Evolutionary conservation across 2,888 invertebrate species (phyloP), one percentile per base, ranked within the genome.

Genomic region (Bellardia bayeri): DNA sequence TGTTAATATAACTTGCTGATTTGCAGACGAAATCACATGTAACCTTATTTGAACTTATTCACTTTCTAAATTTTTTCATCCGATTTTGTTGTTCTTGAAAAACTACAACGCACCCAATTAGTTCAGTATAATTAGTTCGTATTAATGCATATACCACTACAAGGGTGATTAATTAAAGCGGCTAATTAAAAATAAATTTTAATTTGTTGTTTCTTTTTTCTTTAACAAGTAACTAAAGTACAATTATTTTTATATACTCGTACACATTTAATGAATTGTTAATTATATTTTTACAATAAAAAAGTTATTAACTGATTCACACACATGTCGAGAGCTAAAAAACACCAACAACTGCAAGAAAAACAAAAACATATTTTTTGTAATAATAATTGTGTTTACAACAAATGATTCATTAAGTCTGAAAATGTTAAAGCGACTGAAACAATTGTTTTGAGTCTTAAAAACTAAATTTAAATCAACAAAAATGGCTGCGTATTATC

Each of bases 321-420:
- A 64, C 54, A 64, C 14, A 16, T 79, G 51, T 11, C 33, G 40
- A 40, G 23, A 61, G 23, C 49, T 16, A 63, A 1, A 45, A 45
- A 58, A 58, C 1, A 49, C 37, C 33, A 16, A n/a, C 23, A 30
- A 58, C 13, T 13, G 3, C 23, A 30, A 58, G 5, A 58, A n/a
- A 45, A 51, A 51, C 13, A 51, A 58, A 58, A 30, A 58, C 11
- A 58, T 58, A 33, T 23, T 8, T 51, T n/a, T 51, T n/a, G 33
- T 45, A 58, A 42, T 58, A 42, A 23, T 42, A 58, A 75, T 75
- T 66, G 3, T 63, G 45, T 61, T 37, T 49, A 49, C 37, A 66
- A 68, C 63, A 75, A 68, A 75, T 82, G 68, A 82, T 42, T 82
- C 82, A 82, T 76, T 49, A 64, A 30, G 51, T 54, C n/a, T 30